A percentile compares a stretch with the other conserved stretches of the same genome.
Conservation (phyloP, 53 echinoderm and acorn worm genomes). For the Antedon mediterranea region DNA sequence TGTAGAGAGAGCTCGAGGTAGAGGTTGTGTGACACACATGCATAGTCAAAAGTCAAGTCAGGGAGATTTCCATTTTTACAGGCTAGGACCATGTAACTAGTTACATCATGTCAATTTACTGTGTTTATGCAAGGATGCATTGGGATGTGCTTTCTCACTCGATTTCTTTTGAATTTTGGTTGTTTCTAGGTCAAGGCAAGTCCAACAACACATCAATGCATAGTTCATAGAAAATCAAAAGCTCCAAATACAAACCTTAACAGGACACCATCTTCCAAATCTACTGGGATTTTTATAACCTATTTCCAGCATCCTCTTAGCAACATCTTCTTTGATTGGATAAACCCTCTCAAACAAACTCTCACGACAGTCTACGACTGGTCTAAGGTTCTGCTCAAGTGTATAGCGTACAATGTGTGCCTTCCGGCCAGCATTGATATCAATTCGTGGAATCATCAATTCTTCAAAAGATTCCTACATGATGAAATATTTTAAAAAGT, state of each 20-base stretch:
- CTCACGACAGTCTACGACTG: conserved; percentile 67
- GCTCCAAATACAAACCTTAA: conserved; percentile 24
- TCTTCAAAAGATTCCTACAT: conserved; percentile 79
- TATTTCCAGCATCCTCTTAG: conserved; percentile 94
- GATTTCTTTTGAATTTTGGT: no score
- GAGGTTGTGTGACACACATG: no score
- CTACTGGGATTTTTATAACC: conserved; percentile 92
- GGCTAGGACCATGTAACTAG: no score
- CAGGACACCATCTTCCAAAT: conserved; percentile 96
- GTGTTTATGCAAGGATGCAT: no score
- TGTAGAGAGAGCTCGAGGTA: no score
- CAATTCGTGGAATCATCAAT: conserved; percentile 83
- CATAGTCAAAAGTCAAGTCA: no score
- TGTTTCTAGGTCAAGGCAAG: no score
- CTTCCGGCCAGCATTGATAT: conserved; percentile 92
- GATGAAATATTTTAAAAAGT: not conserved
- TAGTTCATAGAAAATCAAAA: no score
- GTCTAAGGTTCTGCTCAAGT: conserved; percentile 70
- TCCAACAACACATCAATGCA: no score
- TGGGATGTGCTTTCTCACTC: no score
- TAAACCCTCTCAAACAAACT: conserved; percentile 99
- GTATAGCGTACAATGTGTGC: conserved; percentile 90
- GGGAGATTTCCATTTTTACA: no score
- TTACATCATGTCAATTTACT: no score
- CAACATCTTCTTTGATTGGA: conserved; percentile 65